Conservation (phyloP, 2,888 invertebrate species). For the Mayetiola destructor region DNA sequence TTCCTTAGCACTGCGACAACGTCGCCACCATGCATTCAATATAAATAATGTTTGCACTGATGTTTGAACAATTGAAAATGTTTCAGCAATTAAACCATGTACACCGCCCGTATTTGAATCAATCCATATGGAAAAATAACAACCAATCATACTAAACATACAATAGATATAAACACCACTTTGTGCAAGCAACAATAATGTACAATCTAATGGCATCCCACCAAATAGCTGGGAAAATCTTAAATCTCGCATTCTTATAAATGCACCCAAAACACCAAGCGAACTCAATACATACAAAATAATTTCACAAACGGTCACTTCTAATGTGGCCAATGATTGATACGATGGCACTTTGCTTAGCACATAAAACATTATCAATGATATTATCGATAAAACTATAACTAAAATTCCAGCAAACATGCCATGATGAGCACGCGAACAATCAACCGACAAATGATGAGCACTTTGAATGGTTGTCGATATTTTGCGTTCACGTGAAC, state of each 20-base stretch:
- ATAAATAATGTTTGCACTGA: conserved; percentile 68
- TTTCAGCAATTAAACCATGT: conserved; percentile 54
- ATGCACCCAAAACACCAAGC: conserved; percentile 43
- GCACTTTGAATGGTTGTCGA: conserved; percentile 23
- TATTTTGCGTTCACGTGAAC: conserved; percentile 19
- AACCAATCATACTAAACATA: conserved; percentile 65
- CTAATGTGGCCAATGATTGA: conserved; percentile 44
- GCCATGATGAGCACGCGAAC: conserved; percentile 59
- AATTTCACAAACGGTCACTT: conserved; percentile 55
- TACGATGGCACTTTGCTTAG: conserved; percentile 44
- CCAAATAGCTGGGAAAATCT: conserved; percentile 42
- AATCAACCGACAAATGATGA: conserved; percentile 55
- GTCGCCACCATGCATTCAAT: conserved; percentile 56
- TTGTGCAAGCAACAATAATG: conserved; percentile 63
- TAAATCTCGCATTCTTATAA: conserved; percentile 46
- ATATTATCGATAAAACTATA: conserved; percentile 62
- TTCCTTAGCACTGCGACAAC: conserved; percentile 55
- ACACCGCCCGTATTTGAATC: conserved; percentile 38
- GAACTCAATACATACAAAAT: conserved; percentile 47
- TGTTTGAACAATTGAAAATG: conserved; percentile 61
- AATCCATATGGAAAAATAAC: conserved; percentile 45
- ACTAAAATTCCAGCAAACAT: conserved; percentile 51
- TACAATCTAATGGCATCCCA: conserved; percentile 49
- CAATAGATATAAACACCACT: conserved; percentile 69
- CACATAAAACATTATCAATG: conserved; percentile 70